Base-by-base conservation (phyloP, 23 tunicate species). In the Clavelina lepadiformis region DNA sequence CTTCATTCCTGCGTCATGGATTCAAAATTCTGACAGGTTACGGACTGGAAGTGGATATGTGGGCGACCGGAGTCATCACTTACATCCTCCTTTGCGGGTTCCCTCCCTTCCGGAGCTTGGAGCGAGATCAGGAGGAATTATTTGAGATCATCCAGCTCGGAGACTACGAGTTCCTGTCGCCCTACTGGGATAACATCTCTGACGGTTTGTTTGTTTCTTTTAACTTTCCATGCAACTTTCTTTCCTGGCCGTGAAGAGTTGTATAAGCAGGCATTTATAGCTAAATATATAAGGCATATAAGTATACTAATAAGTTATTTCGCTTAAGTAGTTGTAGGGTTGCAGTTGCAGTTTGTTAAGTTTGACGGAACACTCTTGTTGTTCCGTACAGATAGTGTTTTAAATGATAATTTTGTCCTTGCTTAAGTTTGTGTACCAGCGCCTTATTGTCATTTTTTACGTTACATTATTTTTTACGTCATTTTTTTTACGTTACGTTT, bases 101-200 rank as follows among this genome's bases (percentile, higher is more conserved):
- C 38, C 98, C 98, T 25, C 98, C 98, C 1, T 91, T 91, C 82
- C 80, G 98, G 38, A 68, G 80, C 55, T 51, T 77, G 46, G 92
- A 91, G 28, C 65, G 98, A 0, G 89, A 91, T 41, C 98, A 91
- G 58, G 92, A 91, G 50, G 92, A 91, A 64, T 55, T 91, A 18
- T 91, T 91, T 31, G 98, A 91, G 46, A 79, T 91, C 63, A 91
- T 91, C 37, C 92, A 82, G 31, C 86, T 82, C 23, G 98, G 98
- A 38, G 98, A 91, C 8, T 91, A 91, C 46, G 98, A 91, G 45
- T 91, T 91, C 76, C 80, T 91, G 13, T 91, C 98, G 58, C 98
- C 98, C 2, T 91, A 91, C 67, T 91, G 98, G 98, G 98, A 91
- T 44, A 82, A 78, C 60, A 91, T 91, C 19, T 91, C 98, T 5